A percentile compares a stretch with the other conserved stretches of the same genome.
Evolutionary conservation across 1,140 invertebrate genomes (phyloP).

Genomic region (Megalopta genalis): DNA sequence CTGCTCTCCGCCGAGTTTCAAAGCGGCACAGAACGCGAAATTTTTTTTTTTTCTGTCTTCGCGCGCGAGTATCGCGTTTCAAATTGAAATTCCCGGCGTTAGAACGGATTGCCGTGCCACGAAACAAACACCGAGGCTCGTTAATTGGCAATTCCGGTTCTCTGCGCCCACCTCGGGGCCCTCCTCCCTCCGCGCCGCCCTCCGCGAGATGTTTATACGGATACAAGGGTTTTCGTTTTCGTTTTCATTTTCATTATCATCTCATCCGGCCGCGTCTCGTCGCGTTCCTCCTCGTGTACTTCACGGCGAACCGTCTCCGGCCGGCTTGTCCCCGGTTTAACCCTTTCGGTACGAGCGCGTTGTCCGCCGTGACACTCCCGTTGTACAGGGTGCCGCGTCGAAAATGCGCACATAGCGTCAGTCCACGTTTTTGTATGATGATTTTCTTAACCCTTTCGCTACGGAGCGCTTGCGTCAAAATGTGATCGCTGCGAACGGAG

Average conservation of each 20-base stretch:
- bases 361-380: too few species aligned
- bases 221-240: background rate
- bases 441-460: too few species aligned
- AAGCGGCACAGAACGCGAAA: background rate
- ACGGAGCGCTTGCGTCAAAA: too few species aligned
- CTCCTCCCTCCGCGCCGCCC: too few species aligned
- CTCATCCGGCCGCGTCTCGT: background rate
- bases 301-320: background rate
- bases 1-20: background rate
- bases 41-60: background rate
- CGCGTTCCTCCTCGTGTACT: background rate
- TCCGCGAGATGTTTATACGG: background rate
- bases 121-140: conserved; percentile 1
- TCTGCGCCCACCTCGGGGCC: background rate
- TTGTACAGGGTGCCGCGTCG: too few species aligned
- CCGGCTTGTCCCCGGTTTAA: background rate
- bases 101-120: conserved; percentile 10
- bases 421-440: too few species aligned
- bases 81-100: conserved; percentile 3
- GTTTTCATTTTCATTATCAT: conserved; percentile 26
- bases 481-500: too few species aligned
- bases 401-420: too few species aligned
- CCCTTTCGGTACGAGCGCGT: too few species aligned
- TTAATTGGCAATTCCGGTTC: conserved; percentile 36
- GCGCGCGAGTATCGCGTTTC: background rate